A percentile compares a stretch with the other conserved stretches of the same genome.
Evolutionary conservation across 2,888 invertebrate species (phyloP).

Genomic region (Synanthedon andrenaeformis): DNA sequence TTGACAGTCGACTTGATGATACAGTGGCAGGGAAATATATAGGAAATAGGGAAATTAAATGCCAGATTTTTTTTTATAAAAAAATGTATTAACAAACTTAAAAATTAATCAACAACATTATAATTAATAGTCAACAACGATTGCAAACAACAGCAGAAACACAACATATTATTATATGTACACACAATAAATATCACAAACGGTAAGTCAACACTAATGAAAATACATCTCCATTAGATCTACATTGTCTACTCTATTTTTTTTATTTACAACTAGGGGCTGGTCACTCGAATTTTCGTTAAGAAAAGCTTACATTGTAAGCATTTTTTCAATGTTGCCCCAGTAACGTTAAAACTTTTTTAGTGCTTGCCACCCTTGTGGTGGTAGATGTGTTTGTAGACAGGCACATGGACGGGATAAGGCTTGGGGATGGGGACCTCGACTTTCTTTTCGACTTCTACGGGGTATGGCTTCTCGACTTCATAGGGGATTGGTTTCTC

Average conservation of each 20-base stretch:
- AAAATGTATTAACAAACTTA: constrained; percentile 3
- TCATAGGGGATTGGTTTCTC: constrained; percentile 79
- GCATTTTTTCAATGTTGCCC: constrained; percentile 19
- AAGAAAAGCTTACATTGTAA: constrained; percentile 12
- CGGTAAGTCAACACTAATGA: constrained; percentile 39
- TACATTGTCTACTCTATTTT: constrained; percentile 28
- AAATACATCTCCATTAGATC: constrained; percentile 46
- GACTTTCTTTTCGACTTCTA: constrained; percentile 80
- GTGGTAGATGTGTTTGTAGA: constrained; percentile 81
- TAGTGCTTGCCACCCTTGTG: constrained; percentile 69
- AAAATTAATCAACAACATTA: constrained; percentile 51
- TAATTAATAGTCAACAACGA: constrained; percentile 62
- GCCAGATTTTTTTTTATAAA: neutral
- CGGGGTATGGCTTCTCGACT: constrained; percentile 80
- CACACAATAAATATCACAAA: constrained; percentile 68
- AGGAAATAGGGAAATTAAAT: neutral
- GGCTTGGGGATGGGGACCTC: constrained; percentile 78
- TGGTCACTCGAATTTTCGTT: neutral
- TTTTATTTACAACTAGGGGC: constrained; percentile 43
- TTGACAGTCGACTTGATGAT: too few relatives aligned
- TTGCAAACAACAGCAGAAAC: constrained; percentile 47
- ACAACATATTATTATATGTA: constrained; percentile 33
- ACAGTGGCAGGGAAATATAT: too few relatives aligned
- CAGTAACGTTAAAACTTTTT: constrained; percentile 7
- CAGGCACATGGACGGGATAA: constrained; percentile 79